Conservation (phyloP, 2,113 vertebrate species). For the Hirundichthys speculiger region DNA sequence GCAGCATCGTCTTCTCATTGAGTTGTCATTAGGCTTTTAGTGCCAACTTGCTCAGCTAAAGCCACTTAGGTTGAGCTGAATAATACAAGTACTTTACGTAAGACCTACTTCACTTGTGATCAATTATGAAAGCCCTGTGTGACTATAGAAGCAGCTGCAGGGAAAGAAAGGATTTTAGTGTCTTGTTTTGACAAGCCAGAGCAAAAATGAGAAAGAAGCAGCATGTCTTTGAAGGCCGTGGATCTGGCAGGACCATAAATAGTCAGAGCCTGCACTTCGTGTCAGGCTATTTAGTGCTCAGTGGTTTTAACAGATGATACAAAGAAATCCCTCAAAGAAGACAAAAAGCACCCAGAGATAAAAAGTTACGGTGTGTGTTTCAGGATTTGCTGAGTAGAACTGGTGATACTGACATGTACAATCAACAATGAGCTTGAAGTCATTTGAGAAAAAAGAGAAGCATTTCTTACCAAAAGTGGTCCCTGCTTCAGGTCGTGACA, state of each 20-base stretch:
- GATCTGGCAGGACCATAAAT: conserved; percentile 61
- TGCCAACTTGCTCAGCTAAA: conserved; percentile 48
- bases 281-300: conserved; percentile 45
- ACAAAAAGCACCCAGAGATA: conserved; percentile 31
- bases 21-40: conserved; percentile 55
- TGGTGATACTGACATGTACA: conserved; percentile 6
- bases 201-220: conserved; percentile 60
- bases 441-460: neutral
- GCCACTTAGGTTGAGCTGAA: conserved; percentile 69
- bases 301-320: conserved; percentile 43
- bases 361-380: conserved; percentile 44
- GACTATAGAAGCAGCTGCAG: conserved; percentile 52
- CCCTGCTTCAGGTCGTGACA: conserved; percentile 93
- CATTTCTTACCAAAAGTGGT: conserved; percentile 93
- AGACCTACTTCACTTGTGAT: conserved; percentile 69
- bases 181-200: conserved; percentile 54
- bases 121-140: conserved; percentile 72
- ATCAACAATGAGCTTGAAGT: neutral
- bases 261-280: conserved; percentile 47
- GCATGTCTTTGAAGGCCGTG: conserved; percentile 54
- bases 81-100: conserved; percentile 73
- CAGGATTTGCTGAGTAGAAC: conserved; percentile 36
- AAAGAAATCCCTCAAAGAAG: conserved; percentile 36
- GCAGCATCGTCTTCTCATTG: conserved; percentile 37
- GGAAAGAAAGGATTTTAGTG: conserved; percentile 59